Evolutionary conservation across 53 echinoderm and acorn worm genomes (phyloP).

Genomic region (Astropecten irregularis): DNA sequence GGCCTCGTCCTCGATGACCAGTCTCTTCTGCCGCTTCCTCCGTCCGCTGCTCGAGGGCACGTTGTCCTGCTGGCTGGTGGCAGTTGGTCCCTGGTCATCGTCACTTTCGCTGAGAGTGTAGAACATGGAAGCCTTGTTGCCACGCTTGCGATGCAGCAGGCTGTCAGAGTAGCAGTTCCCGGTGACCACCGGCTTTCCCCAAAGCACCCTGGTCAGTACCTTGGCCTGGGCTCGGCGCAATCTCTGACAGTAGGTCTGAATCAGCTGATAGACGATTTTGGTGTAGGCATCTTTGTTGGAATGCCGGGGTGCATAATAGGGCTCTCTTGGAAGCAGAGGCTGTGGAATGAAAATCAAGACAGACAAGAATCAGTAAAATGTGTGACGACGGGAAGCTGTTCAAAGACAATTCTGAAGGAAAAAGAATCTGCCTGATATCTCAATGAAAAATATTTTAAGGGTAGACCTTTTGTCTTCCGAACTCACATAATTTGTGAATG

Average conservation of each 20-base stretch:
- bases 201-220: conserved; percentile 26
- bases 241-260: conserved; percentile 64
- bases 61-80: not conserved
- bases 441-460: no score
- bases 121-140: conserved; percentile 42
- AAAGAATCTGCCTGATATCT: no score
- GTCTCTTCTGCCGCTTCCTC: not conserved
- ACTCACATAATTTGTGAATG: no score
- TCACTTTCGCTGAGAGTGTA: conserved; percentile 10
- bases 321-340: conserved; percentile 1
- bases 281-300: conserved; percentile 59
- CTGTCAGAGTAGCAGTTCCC: conserved; percentile 71
- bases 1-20: not conserved
- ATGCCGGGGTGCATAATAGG: conserved; percentile 63
- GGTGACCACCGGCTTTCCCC: conserved; percentile 62
- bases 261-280: conserved; percentile 65
- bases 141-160: conserved; percentile 68
- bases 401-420: no score
- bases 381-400: no score
- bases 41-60: not conserved
- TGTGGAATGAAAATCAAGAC: not conserved
- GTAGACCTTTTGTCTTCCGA: no score
- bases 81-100: not conserved
- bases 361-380: not conserved
- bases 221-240: conserved; percentile 60